Conservation (phyloP, 2,888 invertebrate genomes). For the Andrena dorsata region DNA sequence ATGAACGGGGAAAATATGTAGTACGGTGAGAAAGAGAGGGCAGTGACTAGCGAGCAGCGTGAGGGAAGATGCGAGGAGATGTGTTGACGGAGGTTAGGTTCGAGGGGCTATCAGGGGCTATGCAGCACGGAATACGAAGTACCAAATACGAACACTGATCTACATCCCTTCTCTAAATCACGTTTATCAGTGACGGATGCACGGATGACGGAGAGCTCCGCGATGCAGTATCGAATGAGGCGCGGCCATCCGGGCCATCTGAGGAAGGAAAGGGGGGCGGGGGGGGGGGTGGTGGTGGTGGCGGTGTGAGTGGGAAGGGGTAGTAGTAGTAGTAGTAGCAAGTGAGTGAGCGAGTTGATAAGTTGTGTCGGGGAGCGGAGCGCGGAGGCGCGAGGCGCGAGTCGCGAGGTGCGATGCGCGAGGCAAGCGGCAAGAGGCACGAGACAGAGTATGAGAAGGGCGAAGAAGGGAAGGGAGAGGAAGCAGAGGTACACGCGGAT, state of each 20-base stretch:
- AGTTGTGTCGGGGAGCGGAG: constrained; percentile 33
- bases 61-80: constrained; percentile 79
- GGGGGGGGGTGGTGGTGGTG: constrained; percentile 56
- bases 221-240: constrained; percentile 69
- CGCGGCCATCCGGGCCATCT: constrained; percentile 77
- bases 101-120: constrained; percentile 4
- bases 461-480: constrained; percentile 72
- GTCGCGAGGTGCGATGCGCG: constrained; percentile 55
- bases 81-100: constrained; percentile 74
- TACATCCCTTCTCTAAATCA: constrained; percentile 79
- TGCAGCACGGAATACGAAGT: constrained; percentile 16
- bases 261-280: constrained; percentile 31
- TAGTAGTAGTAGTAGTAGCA: background rate
- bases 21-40: constrained; percentile 33
- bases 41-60: constrained; percentile 77
- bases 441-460: constrained; percentile 76
- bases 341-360: constrained; percentile 54
- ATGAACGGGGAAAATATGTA: background rate
- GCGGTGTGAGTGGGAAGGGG: background rate
- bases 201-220: constrained; percentile 50
- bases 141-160: constrained; percentile 41
- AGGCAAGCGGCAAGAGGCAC: constrained; percentile 65
- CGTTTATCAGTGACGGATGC: constrained; percentile 78
- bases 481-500: constrained; percentile 80
- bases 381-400: constrained; percentile 51